A percentile compares a stretch with the other conserved stretches of the same genome.
phyloP scores from a whole-genome alignment of 2,888 invertebrate species.

The Panzeria rudis region DNA sequence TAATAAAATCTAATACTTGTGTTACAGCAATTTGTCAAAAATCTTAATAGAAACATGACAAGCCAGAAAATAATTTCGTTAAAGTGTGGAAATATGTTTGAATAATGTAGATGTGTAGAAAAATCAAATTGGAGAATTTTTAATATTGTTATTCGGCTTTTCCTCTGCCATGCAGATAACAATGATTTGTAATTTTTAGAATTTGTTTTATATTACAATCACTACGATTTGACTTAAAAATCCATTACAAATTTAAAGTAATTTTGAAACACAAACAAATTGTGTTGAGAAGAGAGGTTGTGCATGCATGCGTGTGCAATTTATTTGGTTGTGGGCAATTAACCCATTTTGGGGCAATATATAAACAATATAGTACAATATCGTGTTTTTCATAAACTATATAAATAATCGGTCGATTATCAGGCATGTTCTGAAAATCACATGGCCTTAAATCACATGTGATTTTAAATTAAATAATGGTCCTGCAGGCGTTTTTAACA shows the following conservation, averaged over 20 bases:
- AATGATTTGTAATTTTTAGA: constrained; percentile 13
- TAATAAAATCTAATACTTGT: constrained; percentile 40
- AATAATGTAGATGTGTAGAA: constrained; percentile 7
- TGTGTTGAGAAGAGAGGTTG: background rate
- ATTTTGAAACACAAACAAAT: constrained; percentile 18
- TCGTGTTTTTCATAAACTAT: no score
- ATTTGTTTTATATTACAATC: constrained; percentile 32
- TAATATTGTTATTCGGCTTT: constrained; percentile 19
- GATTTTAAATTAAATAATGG: no score
- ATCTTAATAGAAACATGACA: constrained; percentile 27
- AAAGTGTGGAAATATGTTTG: constrained; percentile 13
- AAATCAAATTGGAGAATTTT: constrained; percentile 32
- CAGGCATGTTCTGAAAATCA: no score
- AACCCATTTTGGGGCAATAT: constrained; percentile 4
- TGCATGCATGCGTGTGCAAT: constrained; percentile 2
- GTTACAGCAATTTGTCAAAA: constrained; percentile 51
- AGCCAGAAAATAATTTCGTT: constrained; percentile 11
- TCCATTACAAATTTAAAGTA: constrained; percentile 54
- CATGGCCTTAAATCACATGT: no score
- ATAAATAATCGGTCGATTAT: no score
- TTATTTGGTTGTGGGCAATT: background rate
- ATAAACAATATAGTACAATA: no score
- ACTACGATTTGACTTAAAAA: constrained; percentile 37
- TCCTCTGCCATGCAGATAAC: background rate
- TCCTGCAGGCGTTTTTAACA: no score